Percentiles rank a stretch among this genome's conserved stretches.
phyloP scores from a whole-genome alignment of 2,113 vertebrate species.

The Psammodynastes pulverulentus region DNA sequence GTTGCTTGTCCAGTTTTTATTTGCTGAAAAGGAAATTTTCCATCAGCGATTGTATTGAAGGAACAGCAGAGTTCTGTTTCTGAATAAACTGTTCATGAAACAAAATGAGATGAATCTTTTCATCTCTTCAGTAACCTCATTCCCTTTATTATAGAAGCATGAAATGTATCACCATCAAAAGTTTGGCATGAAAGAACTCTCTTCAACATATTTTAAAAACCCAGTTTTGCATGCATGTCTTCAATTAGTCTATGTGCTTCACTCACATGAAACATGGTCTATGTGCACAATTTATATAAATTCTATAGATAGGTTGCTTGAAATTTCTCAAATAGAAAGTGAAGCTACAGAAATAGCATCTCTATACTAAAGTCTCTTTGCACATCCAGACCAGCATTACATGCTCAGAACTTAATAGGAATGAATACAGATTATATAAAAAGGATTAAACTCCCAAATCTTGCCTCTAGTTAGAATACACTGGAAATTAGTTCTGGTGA shows the following conservation, averaged over 20 bases:
- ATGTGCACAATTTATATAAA: neutral
- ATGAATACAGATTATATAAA: neutral
- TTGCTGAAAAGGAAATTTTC: neutral
- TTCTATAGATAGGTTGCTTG: neutral
- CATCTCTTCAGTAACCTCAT: neutral
- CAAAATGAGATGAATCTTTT: neutral
- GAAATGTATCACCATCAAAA: neutral
- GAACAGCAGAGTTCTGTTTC: neutral
- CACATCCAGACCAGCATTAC: neutral
- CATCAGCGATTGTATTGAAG: neutral
- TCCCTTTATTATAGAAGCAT: neutral
- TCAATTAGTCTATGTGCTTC: neutral
- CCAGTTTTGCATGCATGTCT: slow-evolving; percentile 12
- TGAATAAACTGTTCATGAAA: neutral
- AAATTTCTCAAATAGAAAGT: neutral
- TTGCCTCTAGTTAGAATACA: neutral
- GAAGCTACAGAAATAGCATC: neutral
- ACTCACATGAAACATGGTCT: neutral
- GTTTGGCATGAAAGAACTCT: neutral
- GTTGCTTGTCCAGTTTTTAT: neutral
- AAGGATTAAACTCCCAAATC: neutral
- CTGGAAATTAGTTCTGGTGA: neutral
- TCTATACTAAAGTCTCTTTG: neutral
- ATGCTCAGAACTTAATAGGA: neutral
- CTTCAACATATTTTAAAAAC: slow-evolving; percentile 3